Conservation (phyloP, 2,797 vertebrate genomes). For the Loris lydekkerianus region DNA sequence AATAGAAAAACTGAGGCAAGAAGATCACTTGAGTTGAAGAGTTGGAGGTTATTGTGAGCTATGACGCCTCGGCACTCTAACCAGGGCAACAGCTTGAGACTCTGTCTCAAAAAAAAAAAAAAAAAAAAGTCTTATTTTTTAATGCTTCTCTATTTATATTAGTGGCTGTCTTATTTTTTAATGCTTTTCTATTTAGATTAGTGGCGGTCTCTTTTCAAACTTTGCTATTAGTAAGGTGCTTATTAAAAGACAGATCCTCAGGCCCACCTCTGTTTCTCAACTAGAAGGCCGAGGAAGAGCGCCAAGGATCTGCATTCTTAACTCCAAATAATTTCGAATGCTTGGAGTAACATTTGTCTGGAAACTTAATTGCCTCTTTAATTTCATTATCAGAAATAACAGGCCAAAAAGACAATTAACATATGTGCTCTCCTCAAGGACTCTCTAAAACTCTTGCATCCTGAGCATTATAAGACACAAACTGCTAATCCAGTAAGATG, state of each 20-base stretch:
- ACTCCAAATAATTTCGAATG: neutral
- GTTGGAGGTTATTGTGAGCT: too few relatives aligned
- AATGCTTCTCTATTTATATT: neutral
- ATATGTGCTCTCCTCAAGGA: neutral
- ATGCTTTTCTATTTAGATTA: neutral
- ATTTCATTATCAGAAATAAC: constrained; percentile 1
- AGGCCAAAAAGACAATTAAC: neutral
- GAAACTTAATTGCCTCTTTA: neutral
- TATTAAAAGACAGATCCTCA: neutral
- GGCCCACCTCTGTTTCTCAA: neutral
- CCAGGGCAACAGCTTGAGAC: too few relatives aligned
- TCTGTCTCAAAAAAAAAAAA: too few relatives aligned
- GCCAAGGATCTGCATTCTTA: neutral
- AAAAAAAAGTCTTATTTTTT: neutral
- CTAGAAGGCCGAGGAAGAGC: neutral
- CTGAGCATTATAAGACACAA: neutral
- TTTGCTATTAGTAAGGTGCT: neutral
- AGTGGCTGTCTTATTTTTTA: neutral
- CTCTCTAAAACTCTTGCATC: neutral
- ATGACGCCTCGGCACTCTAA: too few relatives aligned
- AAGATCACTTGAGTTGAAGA: too few relatives aligned
- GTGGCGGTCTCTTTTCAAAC: neutral
- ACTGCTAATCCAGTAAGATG: neutral
- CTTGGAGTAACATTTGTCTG: neutral
- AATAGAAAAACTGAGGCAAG: too few relatives aligned